phyloP scores from a whole-genome alignment of 35 echinoderm and acorn worm species.

The Chiridota heheva region DNA sequence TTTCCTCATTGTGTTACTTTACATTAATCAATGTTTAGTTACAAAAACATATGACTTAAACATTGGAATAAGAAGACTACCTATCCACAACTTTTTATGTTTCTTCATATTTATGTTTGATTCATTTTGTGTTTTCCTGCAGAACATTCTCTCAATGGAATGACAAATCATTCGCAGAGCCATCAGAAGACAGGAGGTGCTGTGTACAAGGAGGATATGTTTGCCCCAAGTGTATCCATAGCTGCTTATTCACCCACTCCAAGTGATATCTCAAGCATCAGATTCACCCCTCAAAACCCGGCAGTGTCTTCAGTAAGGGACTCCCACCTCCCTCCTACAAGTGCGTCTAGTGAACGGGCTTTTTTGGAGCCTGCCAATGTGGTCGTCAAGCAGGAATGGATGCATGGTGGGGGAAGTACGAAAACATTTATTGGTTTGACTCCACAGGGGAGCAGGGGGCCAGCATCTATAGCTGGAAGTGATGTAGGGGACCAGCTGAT shows the following conservation, averaged over 20 bases:
- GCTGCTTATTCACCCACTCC: constrained; percentile 72
- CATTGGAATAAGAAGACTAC: no score
- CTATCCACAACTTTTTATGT: no score
- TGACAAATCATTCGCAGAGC: no score
- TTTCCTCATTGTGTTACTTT: no score
- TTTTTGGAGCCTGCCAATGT: constrained; percentile 60
- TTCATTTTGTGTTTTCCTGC: no score
- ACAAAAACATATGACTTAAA: no score
- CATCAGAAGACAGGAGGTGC: no score
- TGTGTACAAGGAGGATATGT: no score
- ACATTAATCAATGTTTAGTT: no score
- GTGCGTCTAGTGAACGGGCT: constrained; percentile 52
- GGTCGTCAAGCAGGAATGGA: constrained; percentile 72
- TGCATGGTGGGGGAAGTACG: constrained; percentile 18
- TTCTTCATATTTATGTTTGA: no score
- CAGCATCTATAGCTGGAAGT: constrained; percentile 85
- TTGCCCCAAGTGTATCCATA: constrained; percentile 22
- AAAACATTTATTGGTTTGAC: constrained; percentile 50
- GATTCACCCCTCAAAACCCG: constrained; percentile 56
- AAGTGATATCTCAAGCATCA: constrained; percentile 91
- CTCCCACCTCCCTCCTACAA: constrained; percentile 47
- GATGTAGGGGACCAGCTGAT: constrained; percentile 88
- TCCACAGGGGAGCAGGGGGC: constrained; percentile 60
- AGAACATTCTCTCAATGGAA: no score
- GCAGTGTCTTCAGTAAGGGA: background rate